Conservation (phyloP, 2,797 vertebrate genomes). For the Champsocephalus gunnari region DNA sequence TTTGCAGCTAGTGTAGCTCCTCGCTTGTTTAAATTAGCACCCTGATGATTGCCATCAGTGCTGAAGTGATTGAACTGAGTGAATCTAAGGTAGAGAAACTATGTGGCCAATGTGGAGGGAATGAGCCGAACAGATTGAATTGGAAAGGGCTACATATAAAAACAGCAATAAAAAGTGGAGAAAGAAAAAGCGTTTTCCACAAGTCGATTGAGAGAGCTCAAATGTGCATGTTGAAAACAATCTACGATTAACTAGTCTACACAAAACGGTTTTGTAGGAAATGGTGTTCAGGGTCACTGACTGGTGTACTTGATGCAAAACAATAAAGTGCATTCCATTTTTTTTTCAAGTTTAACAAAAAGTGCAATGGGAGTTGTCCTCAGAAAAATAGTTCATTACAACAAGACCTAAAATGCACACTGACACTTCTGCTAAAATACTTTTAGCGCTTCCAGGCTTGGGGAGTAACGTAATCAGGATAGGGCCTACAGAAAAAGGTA, state of each 20-base stretch:
- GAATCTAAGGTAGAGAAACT: constrained; percentile 71
- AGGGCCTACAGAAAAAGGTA: too few relatives aligned
- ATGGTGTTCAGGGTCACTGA: constrained; percentile 13
- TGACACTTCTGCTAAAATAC: not conserved
- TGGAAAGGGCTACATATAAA: constrained; percentile 63
- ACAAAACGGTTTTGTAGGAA: constrained; percentile 13
- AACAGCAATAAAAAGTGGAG: constrained; percentile 55
- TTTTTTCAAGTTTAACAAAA: not conserved
- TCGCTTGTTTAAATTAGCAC: constrained; percentile 78
- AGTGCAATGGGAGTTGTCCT: not conserved
- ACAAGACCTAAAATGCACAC: not conserved
- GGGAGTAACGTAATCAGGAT: too few relatives aligned
- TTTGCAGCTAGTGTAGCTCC: constrained; percentile 65
- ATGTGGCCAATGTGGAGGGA: constrained; percentile 60
- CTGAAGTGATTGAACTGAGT: constrained; percentile 77
- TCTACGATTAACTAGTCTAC: constrained; percentile 11
- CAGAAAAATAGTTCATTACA: not conserved
- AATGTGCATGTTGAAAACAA: constrained; percentile 35
- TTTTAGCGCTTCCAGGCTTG: too few relatives aligned
- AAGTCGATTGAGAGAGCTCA: constrained; percentile 19
- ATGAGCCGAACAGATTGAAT: constrained; percentile 74
- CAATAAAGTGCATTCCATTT: not conserved
- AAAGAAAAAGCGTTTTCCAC: constrained; percentile 17
- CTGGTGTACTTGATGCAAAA: not conserved
- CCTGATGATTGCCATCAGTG: constrained; percentile 79